Base-by-base conservation (phyloP, 2,888 invertebrate genomes). In the Beris morrisii region DNA sequence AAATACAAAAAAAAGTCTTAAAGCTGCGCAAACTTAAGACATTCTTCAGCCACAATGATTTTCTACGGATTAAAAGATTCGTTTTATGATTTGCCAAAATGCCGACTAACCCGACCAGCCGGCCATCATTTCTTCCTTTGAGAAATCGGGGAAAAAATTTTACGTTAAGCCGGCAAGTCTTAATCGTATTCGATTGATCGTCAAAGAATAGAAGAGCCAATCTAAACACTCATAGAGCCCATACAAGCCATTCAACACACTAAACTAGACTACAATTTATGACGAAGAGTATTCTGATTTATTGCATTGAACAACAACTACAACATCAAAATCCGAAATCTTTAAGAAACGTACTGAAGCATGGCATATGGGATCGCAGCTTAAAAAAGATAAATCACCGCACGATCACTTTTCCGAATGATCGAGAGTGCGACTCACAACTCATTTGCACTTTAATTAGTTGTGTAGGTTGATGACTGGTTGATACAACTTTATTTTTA, bases 401-500 rank as follows among this genome's bases (percentile, higher is more conserved):
- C 13, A 12, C 22, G n/a, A 31, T 44, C 15, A 44, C 38, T 7
- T 9, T 7, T 38, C 9, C 9, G 5, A 38, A 9, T 38, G 5
- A 38, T 38, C 5, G 38, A 38, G 38, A 38, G 38, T 9, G 9
- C 46, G 46, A 59, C 48, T 59, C 44, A 59, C 30, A 59, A 54
- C 64, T 64, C 53, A 64, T 64, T 64, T 64, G 54, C 64, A 64
- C 64, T 53, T 64, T 64, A 64, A 64, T 64, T 64, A 64, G 64
- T 32, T 64, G 64, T 64, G 64, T 64, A 64, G 64, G 64, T 31
- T 64, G 64, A 54, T 43, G 53, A 54, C 53, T 54, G 31, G n/a
- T 32, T 43, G 55, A 54, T 54, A 64, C 64, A 44, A 64, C 64
- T 64, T 43, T 54, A 64, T 64, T 64, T 64, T 58, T 31, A n/a